Base-by-base conservation (phyloP, 1,140 invertebrate genomes). In the Penaeus chinensis region DNA sequence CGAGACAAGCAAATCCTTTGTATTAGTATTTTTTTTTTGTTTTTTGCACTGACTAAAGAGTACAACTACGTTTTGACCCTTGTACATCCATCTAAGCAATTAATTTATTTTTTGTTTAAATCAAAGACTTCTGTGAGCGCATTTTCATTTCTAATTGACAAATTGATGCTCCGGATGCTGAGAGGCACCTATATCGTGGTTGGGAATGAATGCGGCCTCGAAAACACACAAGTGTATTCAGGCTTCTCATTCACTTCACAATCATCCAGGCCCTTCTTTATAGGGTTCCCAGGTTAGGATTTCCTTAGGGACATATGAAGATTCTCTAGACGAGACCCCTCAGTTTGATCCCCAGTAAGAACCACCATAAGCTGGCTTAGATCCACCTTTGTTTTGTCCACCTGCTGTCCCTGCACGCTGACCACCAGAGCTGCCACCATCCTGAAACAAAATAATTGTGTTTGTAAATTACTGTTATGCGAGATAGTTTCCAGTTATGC, bases 331-430 rank as follows among this genome's bases (percentile, higher is more conserved):
- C 13, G 61, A 60, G 85, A 22, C 42, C 60, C 37, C 82, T 91
- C 89, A 91, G 81, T 91, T 91, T 27, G 89, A 63, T 62, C 90
- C 85, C 91, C 91, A 92, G 89, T 91, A 92, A 42, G 90, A 91
- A n/a, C 89, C 89, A 77, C 90, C 90, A 90, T 95, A 95, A 63
- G 92, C 92, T 47, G 86, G 86, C 90, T 96, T 96, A 37, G 94
- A 93, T 89, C 94, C 94, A 87, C 94, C 93, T 92, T 96, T 95
- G 77, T 91, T 91, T 74, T 95, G 94, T 91, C 95, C 95, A 90
- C 94, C 94, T 90, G 94, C 94, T 79, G 94, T 93, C 90, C 95
- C 95, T 82, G 95, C 94, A 90, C 95, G 93, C 91, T 95, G 95
- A 42, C 94, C 95, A 84, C 93, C 94, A 91, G 93, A 95, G 91